These are phyloP conservation scores for Cranoglanis bouderius DNA, from an alignment of 2,113 vertebrate genomes.

Conservation along the genomic window DNA sequence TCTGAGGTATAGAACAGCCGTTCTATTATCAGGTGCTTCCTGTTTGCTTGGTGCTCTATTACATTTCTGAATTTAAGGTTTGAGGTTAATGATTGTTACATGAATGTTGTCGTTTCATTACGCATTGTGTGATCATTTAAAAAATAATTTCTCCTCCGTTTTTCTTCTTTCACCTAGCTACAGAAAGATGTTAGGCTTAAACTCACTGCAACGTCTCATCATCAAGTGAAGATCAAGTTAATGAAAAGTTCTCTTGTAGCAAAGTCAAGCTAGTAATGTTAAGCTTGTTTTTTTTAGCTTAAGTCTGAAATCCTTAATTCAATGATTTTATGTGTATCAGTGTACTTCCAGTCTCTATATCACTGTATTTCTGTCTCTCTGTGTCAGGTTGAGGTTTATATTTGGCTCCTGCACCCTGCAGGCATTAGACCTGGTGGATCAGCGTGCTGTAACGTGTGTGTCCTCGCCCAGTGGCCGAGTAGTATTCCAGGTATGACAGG, in stretches of 20 bases:
- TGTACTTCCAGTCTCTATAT: background rate
- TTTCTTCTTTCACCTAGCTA: background rate
- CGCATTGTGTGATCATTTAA: background rate
- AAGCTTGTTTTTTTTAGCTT: background rate
- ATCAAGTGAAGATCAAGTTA: background rate
- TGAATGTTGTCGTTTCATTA: background rate
- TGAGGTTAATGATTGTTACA: background rate
- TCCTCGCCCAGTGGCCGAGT: slow-evolving; percentile 84
- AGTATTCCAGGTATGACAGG: slow-evolving; percentile 80
- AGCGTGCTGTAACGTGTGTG: slow-evolving; percentile 78
- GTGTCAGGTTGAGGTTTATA: slow-evolving; percentile 83
- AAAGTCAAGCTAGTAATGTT: background rate
- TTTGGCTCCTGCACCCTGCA: slow-evolving; percentile 85
- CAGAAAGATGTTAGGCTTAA: background rate
- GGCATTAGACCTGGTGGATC: slow-evolving; percentile 90
- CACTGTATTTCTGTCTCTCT: background rate
- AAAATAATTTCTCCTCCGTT: background rate
- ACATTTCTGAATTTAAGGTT: background rate
- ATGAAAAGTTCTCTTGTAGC: background rate
- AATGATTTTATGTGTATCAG: background rate
- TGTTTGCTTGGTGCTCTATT: background rate
- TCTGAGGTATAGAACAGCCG: background rate
- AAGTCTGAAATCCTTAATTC: background rate
- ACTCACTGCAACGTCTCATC: background rate
- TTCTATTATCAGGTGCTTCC: background rate